A percentile compares a stretch with the other conserved stretches of the same genome.
Conservation (phyloP, 2,797 vertebrate genomes). For the Phyllotis vaccarum region DNA sequence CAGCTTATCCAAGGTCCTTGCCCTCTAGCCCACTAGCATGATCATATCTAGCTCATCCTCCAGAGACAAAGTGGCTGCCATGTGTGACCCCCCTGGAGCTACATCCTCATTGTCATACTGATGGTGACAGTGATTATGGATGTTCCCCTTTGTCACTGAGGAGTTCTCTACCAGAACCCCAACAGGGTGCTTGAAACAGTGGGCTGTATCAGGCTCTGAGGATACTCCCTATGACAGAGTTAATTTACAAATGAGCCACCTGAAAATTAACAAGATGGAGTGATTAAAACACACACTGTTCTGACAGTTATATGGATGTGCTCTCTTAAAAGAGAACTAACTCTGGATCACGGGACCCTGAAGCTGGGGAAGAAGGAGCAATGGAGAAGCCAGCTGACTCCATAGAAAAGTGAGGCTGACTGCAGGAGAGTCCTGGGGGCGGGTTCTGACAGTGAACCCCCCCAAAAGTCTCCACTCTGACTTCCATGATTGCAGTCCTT, state of each 20-base stretch:
- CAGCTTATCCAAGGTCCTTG: background rate
- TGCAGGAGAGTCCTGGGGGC: fast-evolving
- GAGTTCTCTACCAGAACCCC: too few species aligned
- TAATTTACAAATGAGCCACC: background rate
- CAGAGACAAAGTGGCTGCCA: background rate
- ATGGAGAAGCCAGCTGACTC: background rate
- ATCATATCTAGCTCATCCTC: background rate
- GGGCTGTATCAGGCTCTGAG: too few species aligned
- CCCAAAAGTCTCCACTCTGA: background rate
- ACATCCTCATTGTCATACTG: background rate
- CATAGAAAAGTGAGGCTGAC: too few species aligned
- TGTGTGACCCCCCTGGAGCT: background rate
- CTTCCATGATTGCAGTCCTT: too few species aligned
- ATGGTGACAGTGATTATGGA: background rate
- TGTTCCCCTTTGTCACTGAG: background rate
- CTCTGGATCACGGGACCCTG: too few species aligned
- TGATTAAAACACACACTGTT: too few species aligned
- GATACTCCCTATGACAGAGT: background rate
- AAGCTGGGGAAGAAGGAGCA: background rate
- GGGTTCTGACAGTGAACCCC: background rate
- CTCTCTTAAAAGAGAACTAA: background rate
- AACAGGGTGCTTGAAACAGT: background rate
- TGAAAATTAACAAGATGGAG: background rate
- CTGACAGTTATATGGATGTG: background rate
- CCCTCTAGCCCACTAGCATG: background rate